Percentiles rank a stretch among this genome's conserved stretches.
Evolutionary conservation across 2,113 vertebrate genomes (phyloP).

Genomic region (Halichoerus grypus): DNA sequence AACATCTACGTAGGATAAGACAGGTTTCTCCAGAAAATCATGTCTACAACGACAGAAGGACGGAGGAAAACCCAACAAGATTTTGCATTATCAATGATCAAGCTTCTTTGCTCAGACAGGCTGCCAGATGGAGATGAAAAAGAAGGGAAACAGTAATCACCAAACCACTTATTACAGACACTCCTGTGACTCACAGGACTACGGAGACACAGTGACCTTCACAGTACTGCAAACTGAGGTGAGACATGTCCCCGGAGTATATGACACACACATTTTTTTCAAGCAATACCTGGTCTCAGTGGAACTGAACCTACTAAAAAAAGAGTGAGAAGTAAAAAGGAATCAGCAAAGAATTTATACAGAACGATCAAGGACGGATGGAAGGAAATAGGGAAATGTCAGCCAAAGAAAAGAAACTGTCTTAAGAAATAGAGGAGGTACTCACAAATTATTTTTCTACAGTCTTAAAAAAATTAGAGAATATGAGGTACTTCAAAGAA

Average conservation of each 20-base stretch:
- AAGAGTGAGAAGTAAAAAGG: slow-evolving; percentile 29
- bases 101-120: neutral
- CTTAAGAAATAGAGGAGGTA: neutral
- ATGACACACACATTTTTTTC: slow-evolving; percentile 2
- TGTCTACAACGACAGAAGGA: neutral
- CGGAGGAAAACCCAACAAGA: slow-evolving; percentile 37
- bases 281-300: slow-evolving; percentile 1
- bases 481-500: slow-evolving; percentile 6
- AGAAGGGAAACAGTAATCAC: neutral
- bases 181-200: neutral
- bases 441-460: neutral
- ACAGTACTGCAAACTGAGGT: neutral
- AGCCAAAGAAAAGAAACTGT: neutral
- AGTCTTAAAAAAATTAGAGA: slow-evolving; percentile 29
- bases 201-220: slow-evolving; percentile 50
- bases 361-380: neutral
- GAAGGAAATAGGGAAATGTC: neutral
- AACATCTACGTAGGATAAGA: neutral
- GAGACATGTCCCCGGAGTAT: neutral
- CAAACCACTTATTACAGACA: neutral
- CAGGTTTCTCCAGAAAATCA: slow-evolving; percentile 15
- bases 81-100: neutral
- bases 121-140: neutral
- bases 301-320: neutral
- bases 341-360: slow-evolving; percentile 17